Evolutionary conservation across 1,140 invertebrate genomes (phyloP), one percentile per base, ranked within the genome.

Genomic region (Lethocerus indicus): DNA sequence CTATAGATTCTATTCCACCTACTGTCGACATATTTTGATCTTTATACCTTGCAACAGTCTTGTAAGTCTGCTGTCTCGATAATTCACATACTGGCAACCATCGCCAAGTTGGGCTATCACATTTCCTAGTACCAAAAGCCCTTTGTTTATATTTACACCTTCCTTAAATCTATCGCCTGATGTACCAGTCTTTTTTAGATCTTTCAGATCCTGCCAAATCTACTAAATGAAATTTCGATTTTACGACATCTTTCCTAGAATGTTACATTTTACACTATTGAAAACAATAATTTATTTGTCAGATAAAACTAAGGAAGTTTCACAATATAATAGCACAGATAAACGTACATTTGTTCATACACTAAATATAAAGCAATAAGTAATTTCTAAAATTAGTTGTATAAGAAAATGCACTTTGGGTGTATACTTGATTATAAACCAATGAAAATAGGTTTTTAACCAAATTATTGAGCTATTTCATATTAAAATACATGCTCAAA

Each of bases 121-220:
- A 66, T 94, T 95, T 18, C 91, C 91, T 1, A 96, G 67, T 1
- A 87, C 85, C 28, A 95, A 65, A 0, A 95, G 66, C 0, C 89
- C 91, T 61, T 83, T 86, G 64, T 95, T 95, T 43, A 96, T 96
- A 57, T 92, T 87, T 0, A 94, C 78, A 16, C 90, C 87, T 68
- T 92, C 91, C 67, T 83, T 88, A 55, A 93, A 84, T n/a, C 90
- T 73, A 54, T 89, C 82, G 1, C 90, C 92, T 13, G 80, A 82
- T 9, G 92, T 88, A 51, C 86, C 80, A 0, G 91, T 95, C 63
- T 93, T 91, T n/a, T 57, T 92, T 90, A 21, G 83, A 83, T 46
- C 91, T 68, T 63, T 96, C 92, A 4, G 89, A 93, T 0, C 92
- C 92, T 35, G 92, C 91, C 49, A 96, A 68, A 72, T 96, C 92